phyloP scores from a whole-genome alignment of 2,113 vertebrate genomes.

The Macheiramphus alcinus region DNA sequence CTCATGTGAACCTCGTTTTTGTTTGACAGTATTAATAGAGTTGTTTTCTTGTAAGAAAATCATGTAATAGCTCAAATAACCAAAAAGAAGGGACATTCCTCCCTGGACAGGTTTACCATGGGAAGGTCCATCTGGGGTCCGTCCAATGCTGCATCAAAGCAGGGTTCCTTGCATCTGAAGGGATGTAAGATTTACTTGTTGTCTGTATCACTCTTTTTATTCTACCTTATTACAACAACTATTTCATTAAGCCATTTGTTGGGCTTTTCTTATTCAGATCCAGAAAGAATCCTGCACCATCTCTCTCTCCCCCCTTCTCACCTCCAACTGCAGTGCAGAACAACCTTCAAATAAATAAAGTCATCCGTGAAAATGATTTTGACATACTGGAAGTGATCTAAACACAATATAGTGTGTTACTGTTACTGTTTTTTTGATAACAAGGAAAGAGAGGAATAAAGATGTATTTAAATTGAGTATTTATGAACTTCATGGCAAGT shows the following conservation, averaged over 20 bases:
- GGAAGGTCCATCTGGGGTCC: not conserved
- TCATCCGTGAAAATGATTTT: not conserved
- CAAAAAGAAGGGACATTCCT: not conserved
- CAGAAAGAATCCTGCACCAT: not conserved
- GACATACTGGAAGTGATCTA: not conserved
- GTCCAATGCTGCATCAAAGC: accelerated
- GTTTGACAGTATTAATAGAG: not conserved
- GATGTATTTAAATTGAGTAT: not conserved
- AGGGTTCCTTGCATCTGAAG: not conserved
- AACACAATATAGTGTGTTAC: not conserved
- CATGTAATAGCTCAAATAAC: not conserved
- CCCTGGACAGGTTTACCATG: not conserved
- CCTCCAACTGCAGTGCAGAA: not conserved
- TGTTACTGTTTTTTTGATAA: not conserved
- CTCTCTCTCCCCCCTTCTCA: not conserved
- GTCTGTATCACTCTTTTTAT: not conserved
- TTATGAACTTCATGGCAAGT: not conserved
- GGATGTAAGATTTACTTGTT: not conserved
- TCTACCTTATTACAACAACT: not conserved
- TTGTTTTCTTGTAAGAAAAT: not conserved
- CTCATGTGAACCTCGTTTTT: not conserved
- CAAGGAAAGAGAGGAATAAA: not conserved
- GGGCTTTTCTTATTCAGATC: not conserved
- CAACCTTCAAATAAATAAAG: not conserved
- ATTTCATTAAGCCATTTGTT: not conserved